A percentile compares a stretch with the other conserved stretches of the same genome.
phyloP scores from a whole-genome alignment of 2,888 invertebrate genomes.

The Poecilobothrus nobilitatus region DNA sequence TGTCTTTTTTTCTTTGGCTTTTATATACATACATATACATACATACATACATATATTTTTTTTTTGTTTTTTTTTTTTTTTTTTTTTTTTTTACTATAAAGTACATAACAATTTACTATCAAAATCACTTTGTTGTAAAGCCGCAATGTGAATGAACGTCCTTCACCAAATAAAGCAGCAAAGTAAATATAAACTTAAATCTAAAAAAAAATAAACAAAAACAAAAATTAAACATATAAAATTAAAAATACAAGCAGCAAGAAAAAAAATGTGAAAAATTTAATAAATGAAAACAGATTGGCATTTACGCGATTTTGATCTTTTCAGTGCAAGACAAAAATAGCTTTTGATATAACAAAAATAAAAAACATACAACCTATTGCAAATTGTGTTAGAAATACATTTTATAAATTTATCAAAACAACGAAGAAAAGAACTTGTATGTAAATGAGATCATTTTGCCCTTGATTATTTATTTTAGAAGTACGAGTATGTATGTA shows the following conservation, averaged over 20 bases:
- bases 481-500: no score
- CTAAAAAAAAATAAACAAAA: background rate
- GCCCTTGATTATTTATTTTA: background rate
- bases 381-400: no score
- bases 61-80: no score
- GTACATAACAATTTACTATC: background rate
- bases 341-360: background rate
- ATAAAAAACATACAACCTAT: no score
- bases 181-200: background rate
- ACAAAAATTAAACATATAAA: no score
- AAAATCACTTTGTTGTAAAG: background rate
- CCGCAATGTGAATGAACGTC: constrained; percentile 2
- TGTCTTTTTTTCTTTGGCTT: no score
- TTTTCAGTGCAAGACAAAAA: background rate
- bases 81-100: background rate
- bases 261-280: background rate
- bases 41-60: no score
- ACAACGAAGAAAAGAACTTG: background rate
- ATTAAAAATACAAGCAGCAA: no score
- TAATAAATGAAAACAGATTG: background rate
- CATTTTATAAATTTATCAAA: no score
- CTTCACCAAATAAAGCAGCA: constrained; percentile 1
- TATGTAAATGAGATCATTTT: background rate
- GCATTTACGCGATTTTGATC: background rate
- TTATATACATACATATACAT: no score